Evolutionary conservation across 2,113 vertebrate species (phyloP), one percentile per base, ranked within the genome.

Genomic region (Sphaerodactylus townsendi): DNA sequence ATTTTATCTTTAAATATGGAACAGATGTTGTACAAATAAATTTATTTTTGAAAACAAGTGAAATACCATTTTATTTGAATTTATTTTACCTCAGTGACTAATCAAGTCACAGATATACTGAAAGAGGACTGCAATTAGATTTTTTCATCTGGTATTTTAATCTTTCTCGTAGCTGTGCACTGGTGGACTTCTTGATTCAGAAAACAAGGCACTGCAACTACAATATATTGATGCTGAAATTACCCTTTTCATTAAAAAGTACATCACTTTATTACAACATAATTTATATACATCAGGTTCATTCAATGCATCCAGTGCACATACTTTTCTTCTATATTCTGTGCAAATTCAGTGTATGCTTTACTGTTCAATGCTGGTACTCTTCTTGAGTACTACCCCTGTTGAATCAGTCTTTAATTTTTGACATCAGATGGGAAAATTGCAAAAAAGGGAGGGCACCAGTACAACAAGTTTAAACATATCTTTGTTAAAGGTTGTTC

Each of bases 291-390:
- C 87, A 68, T 91, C 80, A 89, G 81, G 86, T 84, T 88, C 88
- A 79, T 85, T 88, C 89, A 80, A 91, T 92, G 94, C 88, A 90
- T 77, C 83, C 93, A 94, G 94, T 94, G 93, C 94, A 93, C 89
- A 4, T 91, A 79, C 82, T 87, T 84, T 72, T 80, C 68, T 64
- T 62, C 84, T 84, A 77, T 84, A 44, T 91, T 90, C 90, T 93
- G 87, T 77, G 89, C 83, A 56, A 1, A 39, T 87, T 79, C 74
- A 84, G 48, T 87, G 80, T 30, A 15, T 59, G 84, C 86, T 79
- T 89, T 53, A 62, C 69, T 88, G 33, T 3, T 66, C 44, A 25
- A 81, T 86, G 74, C 39, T 71, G 28, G 1, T 25, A 84, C 53
- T 90, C 35, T 87, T 93, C 68, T 77, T 77, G 82, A 79, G 44